phyloP scores from a whole-genome alignment of 2,888 invertebrate species.

The Aromia moschata region DNA sequence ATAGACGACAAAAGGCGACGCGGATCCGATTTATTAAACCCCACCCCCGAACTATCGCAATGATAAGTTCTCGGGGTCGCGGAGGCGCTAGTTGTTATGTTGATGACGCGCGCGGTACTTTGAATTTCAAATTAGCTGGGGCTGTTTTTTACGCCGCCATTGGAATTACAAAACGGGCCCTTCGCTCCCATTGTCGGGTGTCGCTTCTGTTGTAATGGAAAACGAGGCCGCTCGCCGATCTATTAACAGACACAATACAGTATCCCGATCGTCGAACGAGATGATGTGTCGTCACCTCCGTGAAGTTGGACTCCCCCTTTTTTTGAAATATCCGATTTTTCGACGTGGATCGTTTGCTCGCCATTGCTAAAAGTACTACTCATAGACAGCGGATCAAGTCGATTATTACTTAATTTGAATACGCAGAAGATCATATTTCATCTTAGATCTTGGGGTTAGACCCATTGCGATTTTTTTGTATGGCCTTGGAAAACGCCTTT shows the following conservation, averaged over 20 bases:
- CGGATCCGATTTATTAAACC: slow-evolving; percentile 24
- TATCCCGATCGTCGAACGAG: slow-evolving; percentile 8
- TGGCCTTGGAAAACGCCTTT: too few relatives aligned
- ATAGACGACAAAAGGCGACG: slow-evolving; percentile 23
- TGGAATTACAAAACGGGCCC: slow-evolving; percentile 49
- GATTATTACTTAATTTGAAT: too few relatives aligned
- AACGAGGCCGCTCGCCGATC: slow-evolving; percentile 40
- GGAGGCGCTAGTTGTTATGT: slow-evolving; percentile 40
- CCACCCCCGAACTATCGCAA: slow-evolving; percentile 18
- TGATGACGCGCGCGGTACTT: slow-evolving; percentile 52
- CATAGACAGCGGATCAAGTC: too few relatives aligned
- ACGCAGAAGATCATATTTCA: too few relatives aligned
- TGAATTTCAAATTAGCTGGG: slow-evolving; percentile 57
- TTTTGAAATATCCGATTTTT: too few relatives aligned
- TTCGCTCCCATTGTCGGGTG: slow-evolving; percentile 44
- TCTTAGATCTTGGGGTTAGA: too few relatives aligned
- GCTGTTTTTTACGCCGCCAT: slow-evolving; percentile 46
- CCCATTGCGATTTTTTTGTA: too few relatives aligned
- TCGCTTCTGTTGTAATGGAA: slow-evolving; percentile 50
- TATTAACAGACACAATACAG: slow-evolving; percentile 38
- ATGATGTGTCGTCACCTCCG: slow-evolving; percentile 8
- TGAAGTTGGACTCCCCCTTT: too few relatives aligned
- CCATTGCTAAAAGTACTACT: too few relatives aligned
- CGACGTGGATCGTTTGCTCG: too few relatives aligned
- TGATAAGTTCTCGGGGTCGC: slow-evolving; percentile 14